Percentiles rank a stretch among this genome's conserved stretches.
These are phyloP conservation scores for Podabrus alpinus DNA, from an alignment of 2,888 invertebrate species.

Conservation along the genomic window DNA sequence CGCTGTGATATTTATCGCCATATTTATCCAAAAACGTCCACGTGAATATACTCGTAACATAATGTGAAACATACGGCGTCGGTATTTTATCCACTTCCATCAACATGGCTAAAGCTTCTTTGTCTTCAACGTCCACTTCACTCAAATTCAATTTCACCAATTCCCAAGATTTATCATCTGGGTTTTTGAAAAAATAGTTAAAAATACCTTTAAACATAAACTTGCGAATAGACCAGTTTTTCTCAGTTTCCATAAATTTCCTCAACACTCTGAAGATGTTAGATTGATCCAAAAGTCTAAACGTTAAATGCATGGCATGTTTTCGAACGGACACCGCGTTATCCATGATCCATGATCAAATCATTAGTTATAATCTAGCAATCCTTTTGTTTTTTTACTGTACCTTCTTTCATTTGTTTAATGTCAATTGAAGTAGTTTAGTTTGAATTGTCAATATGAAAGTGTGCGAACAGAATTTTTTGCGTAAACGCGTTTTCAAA, in stretches of 20 bases:
- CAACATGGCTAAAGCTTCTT: conserved; percentile 11
- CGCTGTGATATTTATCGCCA: not conserved
- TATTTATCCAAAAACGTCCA: conserved; percentile 10
- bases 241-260: conserved; percentile 6
- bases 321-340: conserved; percentile 21
- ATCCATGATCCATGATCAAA: conserved; percentile 8
- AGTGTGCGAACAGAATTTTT: too few relatives aligned
- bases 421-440: too few relatives aligned
- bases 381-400: too few relatives aligned
- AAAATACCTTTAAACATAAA: conserved; percentile 11
- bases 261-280: not conserved
- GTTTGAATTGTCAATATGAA: too few relatives aligned
- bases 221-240: conserved; percentile 10
- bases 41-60: conserved; percentile 6
- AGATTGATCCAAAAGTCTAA: conserved; percentile 5
- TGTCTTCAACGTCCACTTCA: conserved; percentile 4
- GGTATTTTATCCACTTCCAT: conserved; percentile 11
- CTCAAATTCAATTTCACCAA: conserved; percentile 7
- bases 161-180: conserved; percentile 10
- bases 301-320: conserved; percentile 19
- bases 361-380: too few relatives aligned
- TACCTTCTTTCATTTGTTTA: too few relatives aligned
- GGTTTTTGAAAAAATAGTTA: conserved; percentile 14
- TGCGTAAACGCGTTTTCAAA: too few relatives aligned
- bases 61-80: not conserved